Evolutionary conservation across 2,888 invertebrate species (phyloP).

Genomic region (Ceraclea dissimilis): DNA sequence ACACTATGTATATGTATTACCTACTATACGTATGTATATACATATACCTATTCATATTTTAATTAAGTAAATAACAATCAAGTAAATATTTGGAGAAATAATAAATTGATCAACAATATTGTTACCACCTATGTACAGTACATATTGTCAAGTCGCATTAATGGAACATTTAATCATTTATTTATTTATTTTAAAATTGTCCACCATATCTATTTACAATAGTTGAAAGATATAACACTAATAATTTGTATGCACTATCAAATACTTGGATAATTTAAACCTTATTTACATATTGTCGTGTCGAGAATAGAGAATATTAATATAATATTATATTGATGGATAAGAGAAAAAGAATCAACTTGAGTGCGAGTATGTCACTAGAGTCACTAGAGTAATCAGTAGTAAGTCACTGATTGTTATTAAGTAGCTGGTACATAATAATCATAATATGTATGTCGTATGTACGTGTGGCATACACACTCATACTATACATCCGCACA

Average conservation of each 20-base stretch:
- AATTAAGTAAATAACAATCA: background rate
- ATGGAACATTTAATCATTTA: slow-evolving; percentile 27
- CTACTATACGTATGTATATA: background rate
- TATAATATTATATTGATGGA: slow-evolving; percentile 22
- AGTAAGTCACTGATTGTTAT: background rate
- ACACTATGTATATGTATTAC: too few relatives aligned
- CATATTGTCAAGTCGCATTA: slow-evolving; percentile 44
- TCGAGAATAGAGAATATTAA: slow-evolving; percentile 38
- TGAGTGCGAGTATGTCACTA: slow-evolving; percentile 22
- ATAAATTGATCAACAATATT: background rate
- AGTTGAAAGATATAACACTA: slow-evolving; percentile 12
- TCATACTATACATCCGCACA: too few relatives aligned
- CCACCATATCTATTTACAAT: slow-evolving; percentile 22
- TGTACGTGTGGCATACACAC: too few relatives aligned
- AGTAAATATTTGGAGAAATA: background rate
- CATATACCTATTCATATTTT: too few relatives aligned
- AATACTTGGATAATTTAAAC: slow-evolving; percentile 30
- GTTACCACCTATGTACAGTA: slow-evolving; percentile 43
- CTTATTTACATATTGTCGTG: slow-evolving; percentile 53
- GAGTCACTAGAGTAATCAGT: slow-evolving; percentile 20
- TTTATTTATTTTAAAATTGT: slow-evolving; percentile 22
- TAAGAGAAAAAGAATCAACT: slow-evolving; percentile 20
- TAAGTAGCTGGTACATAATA: background rate
- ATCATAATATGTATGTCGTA: too few relatives aligned
- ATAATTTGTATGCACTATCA: slow-evolving; percentile 18